Evolutionary conservation across 2,113 vertebrate genomes (phyloP).

Genomic region (Xiphophorus couchianus): DNA sequence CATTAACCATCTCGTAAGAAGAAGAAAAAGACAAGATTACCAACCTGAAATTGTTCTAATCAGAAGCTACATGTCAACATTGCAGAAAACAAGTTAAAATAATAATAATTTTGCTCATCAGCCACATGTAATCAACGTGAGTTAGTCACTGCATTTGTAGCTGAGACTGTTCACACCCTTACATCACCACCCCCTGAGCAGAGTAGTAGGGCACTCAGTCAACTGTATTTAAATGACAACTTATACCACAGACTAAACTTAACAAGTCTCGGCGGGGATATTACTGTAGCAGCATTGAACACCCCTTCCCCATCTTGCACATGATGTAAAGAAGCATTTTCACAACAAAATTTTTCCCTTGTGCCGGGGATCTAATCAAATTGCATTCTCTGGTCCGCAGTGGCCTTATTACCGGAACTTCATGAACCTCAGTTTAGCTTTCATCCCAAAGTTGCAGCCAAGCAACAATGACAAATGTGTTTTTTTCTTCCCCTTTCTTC

Average conservation of each 20-base stretch:
- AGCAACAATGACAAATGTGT: background rate
- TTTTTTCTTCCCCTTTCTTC: background rate
- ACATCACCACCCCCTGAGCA: conserved; percentile 39
- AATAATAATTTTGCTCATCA: background rate
- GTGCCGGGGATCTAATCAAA: conserved; percentile 11
- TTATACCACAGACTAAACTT: conserved; percentile 37
- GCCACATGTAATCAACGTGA: conserved; percentile 14
- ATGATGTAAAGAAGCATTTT: conserved; percentile 14
- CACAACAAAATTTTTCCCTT: conserved; percentile 14
- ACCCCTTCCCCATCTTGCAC: background rate
- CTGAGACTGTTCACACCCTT: conserved; percentile 13
- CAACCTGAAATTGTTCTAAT: background rate
- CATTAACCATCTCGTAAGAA: background rate
- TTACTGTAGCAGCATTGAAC: conserved; percentile 21
- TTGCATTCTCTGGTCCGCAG: conserved; percentile 31
- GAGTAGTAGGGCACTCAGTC: conserved; percentile 23
- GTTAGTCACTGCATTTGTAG: conserved; percentile 10
- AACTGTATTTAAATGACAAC: conserved; percentile 51
- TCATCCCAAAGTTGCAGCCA: background rate
- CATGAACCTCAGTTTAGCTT: conserved; percentile 12
- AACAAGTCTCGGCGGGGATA: conserved; percentile 58
- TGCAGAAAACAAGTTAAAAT: background rate
- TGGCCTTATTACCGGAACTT: conserved; percentile 60
- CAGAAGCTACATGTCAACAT: conserved; percentile 13
- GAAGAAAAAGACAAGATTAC: background rate